Percentiles rank a stretch among this genome's conserved stretches.
These are phyloP conservation scores for Chymomyza caudatula DNA, from an alignment of 2,888 invertebrate species.

Conservation along the genomic window DNA sequence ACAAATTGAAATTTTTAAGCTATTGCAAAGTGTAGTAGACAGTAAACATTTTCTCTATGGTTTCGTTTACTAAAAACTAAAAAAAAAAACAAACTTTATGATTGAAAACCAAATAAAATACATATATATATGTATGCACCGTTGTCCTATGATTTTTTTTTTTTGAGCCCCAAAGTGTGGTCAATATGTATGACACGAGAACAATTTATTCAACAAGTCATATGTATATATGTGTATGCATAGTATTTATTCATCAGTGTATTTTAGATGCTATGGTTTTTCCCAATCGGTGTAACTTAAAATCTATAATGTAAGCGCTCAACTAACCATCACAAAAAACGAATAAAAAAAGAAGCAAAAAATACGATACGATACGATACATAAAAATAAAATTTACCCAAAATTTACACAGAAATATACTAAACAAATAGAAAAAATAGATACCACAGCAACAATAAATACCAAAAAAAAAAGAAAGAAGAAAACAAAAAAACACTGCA, in stretches of 20 bases:
- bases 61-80: neutral
- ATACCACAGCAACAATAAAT: neutral
- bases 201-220: conserved; percentile 11
- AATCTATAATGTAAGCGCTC: conserved; percentile 12
- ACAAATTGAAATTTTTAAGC: conserved; percentile 34
- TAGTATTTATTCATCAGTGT: conserved; percentile 11
- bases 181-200: conserved; percentile 12
- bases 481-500: neutral
- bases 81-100: conserved; percentile 7
- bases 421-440: conserved; percentile 33
- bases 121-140: neutral
- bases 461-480: conserved; percentile 24
- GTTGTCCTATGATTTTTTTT: conserved; percentile 16
- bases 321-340: neutral
- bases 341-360: neutral
- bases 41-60: neutral
- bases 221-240: conserved; percentile 21
- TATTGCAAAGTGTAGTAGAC: neutral
- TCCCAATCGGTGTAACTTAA: conserved; percentile 61
- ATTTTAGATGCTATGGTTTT: conserved; percentile 27
- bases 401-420: conserved; percentile 26
- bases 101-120: conserved; percentile 15
- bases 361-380: neutral
- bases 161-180: conserved; percentile 14
- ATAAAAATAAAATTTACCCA: neutral